Base-by-base conservation (phyloP, 1,140 invertebrate species). In the Acromyrmex charruanus region DNA sequence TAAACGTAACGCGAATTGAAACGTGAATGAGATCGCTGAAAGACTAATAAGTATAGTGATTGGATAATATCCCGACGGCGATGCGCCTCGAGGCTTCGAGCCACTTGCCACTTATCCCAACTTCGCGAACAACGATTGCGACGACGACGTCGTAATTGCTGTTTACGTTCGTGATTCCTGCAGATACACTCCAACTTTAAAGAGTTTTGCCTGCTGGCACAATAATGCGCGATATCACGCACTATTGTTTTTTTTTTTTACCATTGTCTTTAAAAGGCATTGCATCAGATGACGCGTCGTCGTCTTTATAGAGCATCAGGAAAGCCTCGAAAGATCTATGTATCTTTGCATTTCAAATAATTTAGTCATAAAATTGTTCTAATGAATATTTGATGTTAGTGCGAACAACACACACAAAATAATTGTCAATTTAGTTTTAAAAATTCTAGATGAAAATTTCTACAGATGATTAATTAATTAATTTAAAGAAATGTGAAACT, bases 1-100 rank as follows among this genome's bases (percentile, higher is more conserved):
- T 87, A 92, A 91, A 92, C 68, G 86, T 58, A 49, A 87, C 44
- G 74, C 75, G 87, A 92, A 91, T 91, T 93, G 88, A 91, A 93
- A 89, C 79, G 81, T 71, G 82, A 92, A 92, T 88, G 85, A 88
- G 87, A 86, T 80, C 66, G 66, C 49, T 86, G 86, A 87, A 86
- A 88, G 82, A 82, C 85, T 89, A 88, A 91, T 90, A 88, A 92
- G 87, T 77, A 85, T 65, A 61, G 59, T 66, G 87, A 92, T 91
- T 84, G 87, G 77, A 89, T 91, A 88, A 89, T 86, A 87, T 63
- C 79, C 69, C 80, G 79, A 16, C 51, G 63, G 63, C 69, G 71
- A 66, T 69, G 74, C 68, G 74, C 74, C 81, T 82, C 79, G 82
- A 77, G 59, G 63, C 74, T 65, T 49, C 58, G 18, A 49, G 44